These are phyloP conservation scores for Phyllotreta cruciferae DNA, from an alignment of 2,888 invertebrate genomes.

Conservation along the genomic window DNA sequence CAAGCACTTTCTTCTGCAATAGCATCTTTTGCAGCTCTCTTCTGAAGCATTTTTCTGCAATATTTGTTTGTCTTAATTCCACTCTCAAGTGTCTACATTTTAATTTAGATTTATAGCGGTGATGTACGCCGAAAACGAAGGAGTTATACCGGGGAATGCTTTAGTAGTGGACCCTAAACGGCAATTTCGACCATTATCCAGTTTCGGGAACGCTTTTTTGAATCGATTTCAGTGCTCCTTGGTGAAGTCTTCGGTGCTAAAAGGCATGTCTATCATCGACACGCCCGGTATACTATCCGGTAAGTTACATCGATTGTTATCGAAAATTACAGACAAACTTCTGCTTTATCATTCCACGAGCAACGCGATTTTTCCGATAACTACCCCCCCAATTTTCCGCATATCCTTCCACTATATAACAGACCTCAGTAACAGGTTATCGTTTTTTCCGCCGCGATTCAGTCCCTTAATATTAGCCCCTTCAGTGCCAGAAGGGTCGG, in stretches of 20 bases:
- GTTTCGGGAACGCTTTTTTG: conserved; percentile 97
- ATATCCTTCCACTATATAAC: conserved; percentile 6
- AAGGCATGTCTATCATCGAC: conserved; percentile 95
- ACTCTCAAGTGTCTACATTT: background rate
- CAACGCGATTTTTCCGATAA: conserved; percentile 7
- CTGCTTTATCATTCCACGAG: background rate
- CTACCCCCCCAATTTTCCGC: conserved; percentile 5
- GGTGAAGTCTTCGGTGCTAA: conserved; percentile 87
- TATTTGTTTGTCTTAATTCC: too few species aligned
- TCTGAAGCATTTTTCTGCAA: too few species aligned
- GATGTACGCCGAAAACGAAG: conserved; percentile 89
- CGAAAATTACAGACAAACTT: conserved; percentile 3
- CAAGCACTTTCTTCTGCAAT: too few species aligned
- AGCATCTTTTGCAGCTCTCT: too few species aligned
- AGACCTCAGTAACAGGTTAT: conserved; percentile 23
- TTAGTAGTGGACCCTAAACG: conserved; percentile 96
- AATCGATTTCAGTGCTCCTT: conserved; percentile 97
- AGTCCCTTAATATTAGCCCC: conserved; percentile 20
- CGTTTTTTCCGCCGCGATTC: conserved; percentile 14
- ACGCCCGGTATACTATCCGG: conserved; percentile 85
- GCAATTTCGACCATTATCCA: conserved; percentile 93
- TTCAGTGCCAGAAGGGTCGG: conserved; percentile 16
- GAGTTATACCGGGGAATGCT: conserved; percentile 95
- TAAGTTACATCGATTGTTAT: conserved; percentile 29
- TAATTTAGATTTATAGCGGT: conserved; percentile 87